A percentile compares a stretch with the other conserved stretches of the same genome.
Conservation (phyloP, 2,888 invertebrate genomes). For the Caenorhabditis afra region DNA sequence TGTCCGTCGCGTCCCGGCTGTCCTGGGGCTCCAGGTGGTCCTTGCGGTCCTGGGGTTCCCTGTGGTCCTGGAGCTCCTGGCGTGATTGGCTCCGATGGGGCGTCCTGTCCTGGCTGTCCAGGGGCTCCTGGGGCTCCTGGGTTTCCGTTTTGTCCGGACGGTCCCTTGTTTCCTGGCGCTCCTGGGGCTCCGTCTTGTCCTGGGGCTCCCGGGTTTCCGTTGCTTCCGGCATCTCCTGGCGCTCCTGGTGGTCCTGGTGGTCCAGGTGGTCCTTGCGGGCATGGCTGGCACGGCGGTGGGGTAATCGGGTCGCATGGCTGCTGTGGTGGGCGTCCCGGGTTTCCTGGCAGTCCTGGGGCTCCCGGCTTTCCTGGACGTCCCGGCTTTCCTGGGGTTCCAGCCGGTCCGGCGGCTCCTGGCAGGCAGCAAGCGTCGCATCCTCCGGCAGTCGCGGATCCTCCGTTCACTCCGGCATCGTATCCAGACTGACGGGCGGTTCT, state of each 20-base stretch:
- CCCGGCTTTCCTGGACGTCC: constrained; percentile 73
- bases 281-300: constrained; percentile 75
- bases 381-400: constrained; percentile 68
- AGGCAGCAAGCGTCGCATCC: constrained; percentile 77
- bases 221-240: constrained; percentile 65
- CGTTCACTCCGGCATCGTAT: constrained; percentile 64
- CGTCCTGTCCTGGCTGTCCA: constrained; percentile 75
- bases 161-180: constrained; percentile 72
- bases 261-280: constrained; percentile 72
- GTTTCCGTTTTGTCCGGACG: constrained; percentile 70
- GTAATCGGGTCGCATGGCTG: constrained; percentile 76
- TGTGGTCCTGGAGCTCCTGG: constrained; percentile 73
- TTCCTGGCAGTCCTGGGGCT: constrained; percentile 71
- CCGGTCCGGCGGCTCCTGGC: constrained; percentile 70
- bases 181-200: constrained; percentile 66
- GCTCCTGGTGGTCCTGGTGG: constrained; percentile 72
- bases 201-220: constrained; percentile 69
- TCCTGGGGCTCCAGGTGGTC: constrained; percentile 73
- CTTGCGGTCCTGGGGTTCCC: constrained; percentile 72
- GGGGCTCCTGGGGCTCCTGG: constrained; percentile 75
- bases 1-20: constrained; percentile 69
- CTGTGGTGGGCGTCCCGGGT: constrained; percentile 73
- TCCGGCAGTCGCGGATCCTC: constrained; percentile 60
- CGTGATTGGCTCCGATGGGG: constrained; percentile 68
- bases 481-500: constrained; percentile 73